Evolutionary conservation across 92 coral and sea anemone genomes (phyloP), one percentile per base, ranked within the genome.

Genomic region (Actinostola sp.): DNA sequence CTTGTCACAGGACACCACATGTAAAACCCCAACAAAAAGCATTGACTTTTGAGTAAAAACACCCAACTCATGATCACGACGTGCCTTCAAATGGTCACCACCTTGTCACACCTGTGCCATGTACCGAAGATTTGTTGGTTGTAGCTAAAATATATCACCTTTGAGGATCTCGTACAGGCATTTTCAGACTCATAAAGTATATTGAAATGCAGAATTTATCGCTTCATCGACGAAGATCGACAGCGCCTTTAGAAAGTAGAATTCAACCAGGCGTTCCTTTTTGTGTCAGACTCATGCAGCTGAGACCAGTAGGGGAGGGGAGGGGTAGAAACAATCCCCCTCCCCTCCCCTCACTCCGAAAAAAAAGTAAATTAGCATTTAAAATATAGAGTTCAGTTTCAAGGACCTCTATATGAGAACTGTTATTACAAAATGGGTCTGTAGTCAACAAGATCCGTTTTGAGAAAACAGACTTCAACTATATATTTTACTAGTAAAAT

Each of bases 251-350:
- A 9, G 29, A 48, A 25, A 29, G 16, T 19, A 29, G 35, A 30
- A 46, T 25, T 27, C 16, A n/a, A 30, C 38, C 60, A 67, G 72
- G 72, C 72, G 72, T 67, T 67, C 58, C 60, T 67, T 64, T 11
- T 27, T 15, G 0, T 38, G 5, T 53, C 5, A 25, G 8, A 20
- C n/a, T n/a, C n/a, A n/a, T n/a, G 20, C 60, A 21, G 60, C 60
- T 53, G 60, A 53, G 13, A 48, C 54, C 21, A 48, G 30, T 20
- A 7, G 20, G 31, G 60, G 32, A 31, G 56, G 56, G 21, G n/a
- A n/a, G 56, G 56, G 8, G 45, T 7, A 39, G 8, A 39, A 39
- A 39, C 14, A 39, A n/a, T n/a, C n/a, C n/a, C n/a, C n/a, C n/a
- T n/a, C n/a, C n/a, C n/a, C n/a, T n/a, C n/a, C n/a, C n/a, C n/a